Evolutionary conservation across 2,797 vertebrate genomes (phyloP), one percentile per base, ranked within the genome.

Genomic region (Podargus strigoides): DNA sequence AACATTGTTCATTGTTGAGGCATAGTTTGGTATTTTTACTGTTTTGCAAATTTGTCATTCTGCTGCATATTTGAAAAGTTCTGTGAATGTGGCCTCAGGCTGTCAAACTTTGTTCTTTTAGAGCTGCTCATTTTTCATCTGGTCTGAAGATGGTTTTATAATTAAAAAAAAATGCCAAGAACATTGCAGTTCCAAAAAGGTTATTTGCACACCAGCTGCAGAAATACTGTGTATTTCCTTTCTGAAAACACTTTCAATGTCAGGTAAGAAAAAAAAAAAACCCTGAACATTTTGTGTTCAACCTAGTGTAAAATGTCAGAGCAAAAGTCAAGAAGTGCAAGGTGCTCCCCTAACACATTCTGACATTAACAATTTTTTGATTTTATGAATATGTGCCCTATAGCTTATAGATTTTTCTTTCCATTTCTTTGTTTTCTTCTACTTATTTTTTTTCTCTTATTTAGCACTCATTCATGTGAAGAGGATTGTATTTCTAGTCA

Each of bases 281-380:
- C 7, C 11, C 23, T 56, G 10, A 86, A 88, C n/a, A 23, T 73
- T 85, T 89, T 79, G 63, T 89, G 93, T 77, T 96, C 95, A 95
- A 44, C 63, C 60, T 89, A 70, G 83, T 80, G 88, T 94, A 87
- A 96, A 96, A 96, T 95, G 84, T 93, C 93, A 94, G 95, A 80
- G 49, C 52, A 90, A 79, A 89, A 93, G 78, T 90, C 81, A 67
- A 52, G 81, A 85, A 95, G 59, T 70, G 24, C 26, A 86, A 91
- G 59, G 49, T 73, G 52, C 39, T 95, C 74, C 62, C 63, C 39
- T 86, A 95, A 87, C 47, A 85, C 39, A 60, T 70, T 73, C 49
- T 93, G 91, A 94, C 88, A 94, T 94, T 86, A 94, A 78, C 20
- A 59, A 4, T 6, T 82, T 90, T 90, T 90, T 92, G 32, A 85